Conservation (phyloP, 1,140 invertebrate species). For the Ridgeia piscesae region DNA sequence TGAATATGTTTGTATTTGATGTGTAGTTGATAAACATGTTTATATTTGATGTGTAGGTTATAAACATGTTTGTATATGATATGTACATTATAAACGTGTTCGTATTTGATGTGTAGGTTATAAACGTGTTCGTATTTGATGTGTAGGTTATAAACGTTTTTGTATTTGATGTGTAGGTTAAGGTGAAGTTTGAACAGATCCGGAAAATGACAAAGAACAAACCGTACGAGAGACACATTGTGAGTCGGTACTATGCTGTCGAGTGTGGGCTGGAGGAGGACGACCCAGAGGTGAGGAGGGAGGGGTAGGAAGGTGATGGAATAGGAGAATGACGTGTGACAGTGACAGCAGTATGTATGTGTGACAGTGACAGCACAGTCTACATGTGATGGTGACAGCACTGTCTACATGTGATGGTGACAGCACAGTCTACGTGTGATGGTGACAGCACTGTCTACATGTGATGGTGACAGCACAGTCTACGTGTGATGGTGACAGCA, state of each 20-base stretch:
- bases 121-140: no score
- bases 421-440: background rate
- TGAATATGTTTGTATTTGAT: no score
- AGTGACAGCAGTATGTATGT: no score
- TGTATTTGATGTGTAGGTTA: conserved; percentile 36
- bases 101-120: no score
- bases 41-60: no score
- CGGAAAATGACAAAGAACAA: conserved; percentile 46
- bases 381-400: no score
- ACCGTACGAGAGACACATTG: conserved; percentile 49
- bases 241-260: conserved; percentile 51
- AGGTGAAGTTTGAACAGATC: conserved; percentile 50
- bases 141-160: conserved; percentile 30
- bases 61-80: no score
- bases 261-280: conserved; percentile 42
- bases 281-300: conserved; percentile 29
- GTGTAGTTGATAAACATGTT: no score
- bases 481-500: no score
- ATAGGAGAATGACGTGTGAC: background rate
- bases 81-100: no score
- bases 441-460: background rate
- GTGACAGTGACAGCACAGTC: background rate
- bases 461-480: background rate
- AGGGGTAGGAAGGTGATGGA: no score
- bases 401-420: background rate